These are phyloP conservation scores for Stenodema calcarata DNA, from an alignment of 2,888 invertebrate genomes.

Conservation along the genomic window DNA sequence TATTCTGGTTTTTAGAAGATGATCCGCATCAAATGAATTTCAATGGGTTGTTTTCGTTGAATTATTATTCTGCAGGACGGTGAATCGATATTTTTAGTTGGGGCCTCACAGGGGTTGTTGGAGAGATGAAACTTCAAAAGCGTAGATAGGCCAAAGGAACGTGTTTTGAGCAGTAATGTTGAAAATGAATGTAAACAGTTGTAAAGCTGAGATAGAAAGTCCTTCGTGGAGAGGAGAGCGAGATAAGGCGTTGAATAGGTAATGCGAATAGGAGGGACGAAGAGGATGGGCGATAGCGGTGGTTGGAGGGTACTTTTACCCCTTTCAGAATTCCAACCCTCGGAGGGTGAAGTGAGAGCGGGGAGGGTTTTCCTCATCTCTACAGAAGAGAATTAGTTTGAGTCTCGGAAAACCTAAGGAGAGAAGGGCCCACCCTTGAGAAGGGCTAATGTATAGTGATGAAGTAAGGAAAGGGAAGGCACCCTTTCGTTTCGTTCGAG, in stretches of 20 bases:
- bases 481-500: conserved; percentile 10
- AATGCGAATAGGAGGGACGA: not conserved
- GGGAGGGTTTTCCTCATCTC: not conserved
- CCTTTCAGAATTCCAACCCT: conserved; percentile 30
- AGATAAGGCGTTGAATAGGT: conserved; percentile 45
- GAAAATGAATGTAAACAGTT: conserved; percentile 36
- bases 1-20: too few relatives aligned
- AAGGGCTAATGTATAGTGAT: conserved; percentile 29
- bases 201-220: conserved; percentile 37
- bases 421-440: conserved; percentile 36
- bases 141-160: not conserved
- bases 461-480: conserved; percentile 20
- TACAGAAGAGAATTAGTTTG: conserved; percentile 37
- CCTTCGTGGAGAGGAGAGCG: conserved; percentile 5
- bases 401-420: conserved; percentile 41
- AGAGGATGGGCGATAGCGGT: not conserved
- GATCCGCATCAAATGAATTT: too few relatives aligned
- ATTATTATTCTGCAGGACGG: not conserved
- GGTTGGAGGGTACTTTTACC: not conserved
- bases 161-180: conserved; percentile 20
- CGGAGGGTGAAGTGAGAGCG: not conserved
- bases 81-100: not conserved
- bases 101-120: not conserved
- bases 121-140: conserved; percentile 11
- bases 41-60: not conserved